These are phyloP conservation scores for Megatriorchis doriae DNA, from an alignment of 2,113 vertebrate species.

Conservation along the genomic window DNA sequence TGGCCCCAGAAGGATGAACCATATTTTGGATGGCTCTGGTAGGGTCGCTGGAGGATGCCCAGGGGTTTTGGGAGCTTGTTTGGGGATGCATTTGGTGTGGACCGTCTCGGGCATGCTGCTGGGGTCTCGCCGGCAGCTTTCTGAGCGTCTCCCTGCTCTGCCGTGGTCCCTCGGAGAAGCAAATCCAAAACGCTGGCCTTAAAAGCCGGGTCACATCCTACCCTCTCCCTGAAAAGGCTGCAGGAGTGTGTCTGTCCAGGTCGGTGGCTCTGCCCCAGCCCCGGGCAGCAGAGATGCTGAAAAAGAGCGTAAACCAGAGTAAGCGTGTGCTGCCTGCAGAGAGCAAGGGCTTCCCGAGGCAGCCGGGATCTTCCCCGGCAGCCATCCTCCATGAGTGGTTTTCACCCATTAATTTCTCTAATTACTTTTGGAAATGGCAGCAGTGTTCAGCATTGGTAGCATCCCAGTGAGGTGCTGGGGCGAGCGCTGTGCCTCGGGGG, in stretches of 20 bases:
- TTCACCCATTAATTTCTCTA: background rate
- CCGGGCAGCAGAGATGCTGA: background rate
- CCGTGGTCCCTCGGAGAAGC: background rate
- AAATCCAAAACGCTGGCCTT: background rate
- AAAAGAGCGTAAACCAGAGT: background rate
- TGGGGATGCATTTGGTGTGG: accelerated
- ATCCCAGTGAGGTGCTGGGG: background rate
- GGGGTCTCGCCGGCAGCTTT: background rate
- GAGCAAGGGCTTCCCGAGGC: background rate
- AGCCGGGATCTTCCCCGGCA: background rate
- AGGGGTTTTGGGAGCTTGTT: background rate
- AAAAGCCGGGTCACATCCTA: accelerated
- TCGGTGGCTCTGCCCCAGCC: background rate
- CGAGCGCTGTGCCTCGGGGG: background rate
- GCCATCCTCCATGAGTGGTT: background rate
- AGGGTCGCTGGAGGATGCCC: background rate
- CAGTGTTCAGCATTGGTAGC: accelerated
- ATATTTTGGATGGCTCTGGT: background rate
- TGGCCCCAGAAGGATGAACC: too few relatives aligned
- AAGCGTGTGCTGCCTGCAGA: background rate
- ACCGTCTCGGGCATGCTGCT: accelerated
- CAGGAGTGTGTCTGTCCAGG: background rate
- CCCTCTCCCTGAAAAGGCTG: background rate
- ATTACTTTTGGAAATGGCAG: background rate
- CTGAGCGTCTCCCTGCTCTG: background rate